Conservation (phyloP, 2,888 invertebrate species). For the Lepidochrysops patricia region DNA sequence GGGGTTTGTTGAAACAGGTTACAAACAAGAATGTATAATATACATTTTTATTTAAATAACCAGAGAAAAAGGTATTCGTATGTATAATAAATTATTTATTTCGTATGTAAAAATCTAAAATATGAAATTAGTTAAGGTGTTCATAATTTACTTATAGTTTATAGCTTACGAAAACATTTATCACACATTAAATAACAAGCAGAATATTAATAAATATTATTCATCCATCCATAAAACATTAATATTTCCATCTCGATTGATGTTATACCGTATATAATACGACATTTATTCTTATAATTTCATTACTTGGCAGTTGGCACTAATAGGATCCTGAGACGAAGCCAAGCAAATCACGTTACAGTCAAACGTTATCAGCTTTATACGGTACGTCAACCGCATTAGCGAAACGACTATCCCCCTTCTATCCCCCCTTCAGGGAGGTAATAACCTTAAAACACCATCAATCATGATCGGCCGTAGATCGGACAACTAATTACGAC, state of each 20-base stretch:
- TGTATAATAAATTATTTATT: no score
- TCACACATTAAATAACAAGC: background rate
- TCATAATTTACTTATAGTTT: background rate
- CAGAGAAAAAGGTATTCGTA: no score
- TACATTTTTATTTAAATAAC: no score
- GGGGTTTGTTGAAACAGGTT: background rate
- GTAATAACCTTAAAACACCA: slow-evolving; percentile 51
- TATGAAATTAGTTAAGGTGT: background rate
- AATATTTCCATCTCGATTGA: background rate
- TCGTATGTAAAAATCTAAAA: no score
- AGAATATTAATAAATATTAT: background rate
- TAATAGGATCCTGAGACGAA: slow-evolving; percentile 27
- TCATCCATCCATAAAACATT: background rate
- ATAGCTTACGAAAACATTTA: background rate
- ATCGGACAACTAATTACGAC: slow-evolving; percentile 24
- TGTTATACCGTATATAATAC: background rate
- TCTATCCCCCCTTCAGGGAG: slow-evolving; percentile 28
- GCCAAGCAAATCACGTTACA: slow-evolving; percentile 30
- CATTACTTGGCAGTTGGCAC: slow-evolving; percentile 22
- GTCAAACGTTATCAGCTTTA: slow-evolving; percentile 44
- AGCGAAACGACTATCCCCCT: slow-evolving; percentile 43
- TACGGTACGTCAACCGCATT: slow-evolving; percentile 46
- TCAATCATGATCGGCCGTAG: slow-evolving; percentile 56
- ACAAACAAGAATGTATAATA: no score
- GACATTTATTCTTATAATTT: slow-evolving; percentile 24